phyloP scores from a whole-genome alignment of 2,113 vertebrate species.

The Myodes glareolus region DNA sequence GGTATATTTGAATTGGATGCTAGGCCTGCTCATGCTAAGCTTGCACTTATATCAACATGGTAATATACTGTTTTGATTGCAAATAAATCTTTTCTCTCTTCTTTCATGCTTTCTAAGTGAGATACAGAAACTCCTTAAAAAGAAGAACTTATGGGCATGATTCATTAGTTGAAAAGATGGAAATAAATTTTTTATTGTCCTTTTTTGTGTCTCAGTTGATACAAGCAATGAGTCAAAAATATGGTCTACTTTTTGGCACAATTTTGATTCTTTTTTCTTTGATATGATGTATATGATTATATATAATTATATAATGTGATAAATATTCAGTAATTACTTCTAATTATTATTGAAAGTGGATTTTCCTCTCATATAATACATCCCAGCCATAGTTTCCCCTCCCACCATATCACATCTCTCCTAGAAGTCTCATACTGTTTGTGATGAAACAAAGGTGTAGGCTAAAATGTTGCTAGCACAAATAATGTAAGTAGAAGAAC shows the following conservation, averaged over 20 bases:
- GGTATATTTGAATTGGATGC: not conserved
- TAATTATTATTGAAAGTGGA: not conserved
- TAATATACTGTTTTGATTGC: not conserved
- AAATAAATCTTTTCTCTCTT: not conserved
- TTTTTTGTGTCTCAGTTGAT: not conserved
- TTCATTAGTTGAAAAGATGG: not conserved
- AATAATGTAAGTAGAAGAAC: not conserved
- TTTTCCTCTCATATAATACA: not conserved
- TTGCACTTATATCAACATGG: not conserved
- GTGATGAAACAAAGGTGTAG: not conserved
- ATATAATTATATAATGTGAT: not conserved
- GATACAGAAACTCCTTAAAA: not conserved
- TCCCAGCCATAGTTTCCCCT: not conserved
- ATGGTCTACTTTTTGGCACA: not conserved
- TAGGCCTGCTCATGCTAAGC: not conserved
- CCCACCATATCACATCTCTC: not conserved
- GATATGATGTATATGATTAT: not conserved
- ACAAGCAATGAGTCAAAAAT: not conserved
- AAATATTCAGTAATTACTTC: not conserved
- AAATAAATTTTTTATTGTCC: not conserved
- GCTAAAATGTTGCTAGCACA: not conserved
- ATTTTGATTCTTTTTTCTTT: not conserved
- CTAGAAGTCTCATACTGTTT: not conserved
- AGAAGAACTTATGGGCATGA: not conserved
- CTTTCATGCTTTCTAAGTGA: not conserved